These are phyloP conservation scores for Irena cyanogastra DNA, from an alignment of 2,113 vertebrate species.

Conservation along the genomic window DNA sequence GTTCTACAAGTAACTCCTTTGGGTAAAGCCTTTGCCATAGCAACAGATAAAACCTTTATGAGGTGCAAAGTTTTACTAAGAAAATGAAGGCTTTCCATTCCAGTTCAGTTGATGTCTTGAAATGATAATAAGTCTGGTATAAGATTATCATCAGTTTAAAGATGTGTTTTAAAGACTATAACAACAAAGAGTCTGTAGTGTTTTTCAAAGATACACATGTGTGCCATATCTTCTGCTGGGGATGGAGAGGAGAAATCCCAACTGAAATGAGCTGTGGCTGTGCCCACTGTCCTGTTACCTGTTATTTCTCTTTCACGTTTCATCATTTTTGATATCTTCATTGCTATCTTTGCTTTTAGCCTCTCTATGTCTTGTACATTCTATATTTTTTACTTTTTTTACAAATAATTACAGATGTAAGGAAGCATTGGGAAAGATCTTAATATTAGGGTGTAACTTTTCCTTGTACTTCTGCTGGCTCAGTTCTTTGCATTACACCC, in stretches of 20 bases:
- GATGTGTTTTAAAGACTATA: neutral
- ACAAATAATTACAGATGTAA: neutral
- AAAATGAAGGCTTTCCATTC: slow-evolving; percentile 56
- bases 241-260: neutral
- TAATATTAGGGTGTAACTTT: neutral
- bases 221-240: neutral
- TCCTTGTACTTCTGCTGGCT: neutral
- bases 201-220: neutral
- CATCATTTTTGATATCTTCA: neutral
- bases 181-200: neutral
- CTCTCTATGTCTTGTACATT: neutral
- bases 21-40: slow-evolving; percentile 19
- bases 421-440: neutral
- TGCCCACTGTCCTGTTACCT: neutral
- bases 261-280: neutral
- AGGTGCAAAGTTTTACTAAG: slow-evolving; percentile 60
- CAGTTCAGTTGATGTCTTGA: slow-evolving; percentile 34
- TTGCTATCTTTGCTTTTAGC: neutral
- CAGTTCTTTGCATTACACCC: neutral
- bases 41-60: slow-evolving; percentile 65
- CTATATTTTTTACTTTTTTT: neutral
- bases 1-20: neutral
- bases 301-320: neutral
- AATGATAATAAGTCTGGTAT: slow-evolving; percentile 52
- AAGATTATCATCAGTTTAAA: slow-evolving; percentile 6